A percentile compares a stretch with the other conserved stretches of the same genome.
Evolutionary conservation across 2,797 vertebrate genomes (phyloP).

Genomic region (Lates japonicus): DNA sequence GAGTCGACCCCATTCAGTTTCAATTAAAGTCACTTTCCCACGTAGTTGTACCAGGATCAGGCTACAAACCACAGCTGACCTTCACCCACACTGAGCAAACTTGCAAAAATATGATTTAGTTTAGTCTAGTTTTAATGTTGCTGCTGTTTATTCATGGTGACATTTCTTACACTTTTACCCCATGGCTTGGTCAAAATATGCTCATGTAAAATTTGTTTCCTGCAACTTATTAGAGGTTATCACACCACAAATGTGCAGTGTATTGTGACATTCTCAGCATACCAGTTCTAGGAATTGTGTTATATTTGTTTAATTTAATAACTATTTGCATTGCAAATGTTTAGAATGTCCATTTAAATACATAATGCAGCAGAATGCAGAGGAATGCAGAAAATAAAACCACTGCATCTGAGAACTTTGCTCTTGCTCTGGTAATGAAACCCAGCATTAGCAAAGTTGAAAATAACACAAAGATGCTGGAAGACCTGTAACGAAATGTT

Average conservation of each 20-base stretch:
- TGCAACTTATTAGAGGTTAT: background rate
- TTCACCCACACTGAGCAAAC: background rate
- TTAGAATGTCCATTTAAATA: no score
- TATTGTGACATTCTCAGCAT: background rate
- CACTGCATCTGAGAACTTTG: no score
- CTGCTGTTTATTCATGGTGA: background rate
- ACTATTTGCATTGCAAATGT: no score
- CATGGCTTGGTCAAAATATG: background rate
- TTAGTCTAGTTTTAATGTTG: background rate
- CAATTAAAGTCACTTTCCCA: constrained; percentile 42
- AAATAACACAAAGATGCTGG: no score
- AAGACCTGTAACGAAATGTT: no score
- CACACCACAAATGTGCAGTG: no score
- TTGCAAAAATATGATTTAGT: background rate
- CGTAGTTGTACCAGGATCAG: background rate
- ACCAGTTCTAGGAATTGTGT: background rate
- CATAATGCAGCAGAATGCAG: no score
- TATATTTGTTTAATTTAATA: no score
- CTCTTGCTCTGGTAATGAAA: no score
- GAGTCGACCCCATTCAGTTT: constrained; percentile 43
- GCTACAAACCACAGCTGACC: background rate
- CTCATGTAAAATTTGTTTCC: background rate
- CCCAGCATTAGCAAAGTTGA: no score
- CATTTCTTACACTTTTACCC: no score
- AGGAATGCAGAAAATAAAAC: no score